Evolutionary conservation across 2,113 vertebrate genomes (phyloP).

Genomic region (Ciconia boyciana): DNA sequence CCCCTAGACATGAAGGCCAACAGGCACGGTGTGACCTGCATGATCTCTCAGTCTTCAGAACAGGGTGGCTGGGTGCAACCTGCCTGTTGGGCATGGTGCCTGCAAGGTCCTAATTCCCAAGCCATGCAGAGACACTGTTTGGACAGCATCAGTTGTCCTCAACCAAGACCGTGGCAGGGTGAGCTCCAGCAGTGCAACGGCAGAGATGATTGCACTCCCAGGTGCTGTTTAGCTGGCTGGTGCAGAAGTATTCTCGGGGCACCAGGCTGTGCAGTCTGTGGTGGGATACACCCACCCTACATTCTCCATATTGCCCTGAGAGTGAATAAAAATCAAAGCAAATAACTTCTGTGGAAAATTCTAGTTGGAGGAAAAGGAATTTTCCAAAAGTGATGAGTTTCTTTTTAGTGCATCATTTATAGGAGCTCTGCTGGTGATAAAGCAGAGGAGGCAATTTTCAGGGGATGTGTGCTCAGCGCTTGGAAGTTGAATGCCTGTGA

Average conservation of each 20-base stretch:
- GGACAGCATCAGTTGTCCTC: background rate
- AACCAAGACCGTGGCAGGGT: fast-evolving
- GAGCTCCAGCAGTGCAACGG: background rate
- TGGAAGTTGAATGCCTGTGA: background rate
- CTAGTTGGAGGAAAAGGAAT: background rate
- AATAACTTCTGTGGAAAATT: background rate
- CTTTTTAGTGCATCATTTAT: background rate
- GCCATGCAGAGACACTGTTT: background rate
- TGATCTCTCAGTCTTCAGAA: background rate
- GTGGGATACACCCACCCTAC: no score
- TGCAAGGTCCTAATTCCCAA: background rate
- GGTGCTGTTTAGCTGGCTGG: background rate
- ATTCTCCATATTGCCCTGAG: background rate
- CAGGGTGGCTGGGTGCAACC: background rate
- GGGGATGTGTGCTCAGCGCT: background rate
- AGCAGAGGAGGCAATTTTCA: background rate
- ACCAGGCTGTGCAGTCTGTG: background rate
- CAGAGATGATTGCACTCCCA: background rate
- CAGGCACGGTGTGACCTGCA: no score
- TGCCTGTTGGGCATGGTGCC: background rate
- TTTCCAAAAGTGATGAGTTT: background rate
- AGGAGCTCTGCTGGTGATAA: background rate
- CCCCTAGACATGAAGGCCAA: background rate
- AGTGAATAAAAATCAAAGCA: background rate
- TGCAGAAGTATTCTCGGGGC: background rate